Conservation (phyloP, 2,888 invertebrate species). For the Caprella mutica region DNA sequence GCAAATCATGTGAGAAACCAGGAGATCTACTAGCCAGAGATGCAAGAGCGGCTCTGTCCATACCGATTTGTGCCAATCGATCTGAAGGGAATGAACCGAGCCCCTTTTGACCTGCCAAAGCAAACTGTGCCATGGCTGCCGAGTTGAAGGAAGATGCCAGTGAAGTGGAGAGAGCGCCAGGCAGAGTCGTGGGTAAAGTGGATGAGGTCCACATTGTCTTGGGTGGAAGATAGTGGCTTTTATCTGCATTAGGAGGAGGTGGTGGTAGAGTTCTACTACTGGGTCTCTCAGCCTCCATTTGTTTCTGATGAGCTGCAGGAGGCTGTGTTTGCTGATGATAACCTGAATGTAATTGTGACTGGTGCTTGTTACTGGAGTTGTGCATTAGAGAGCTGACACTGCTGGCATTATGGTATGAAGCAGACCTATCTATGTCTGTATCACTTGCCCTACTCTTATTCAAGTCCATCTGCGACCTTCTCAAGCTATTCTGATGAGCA, state of each 20-base stretch:
- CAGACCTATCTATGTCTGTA: constrained; percentile 6
- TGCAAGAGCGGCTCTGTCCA: constrained; percentile 25
- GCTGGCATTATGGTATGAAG: constrained; percentile 5
- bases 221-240: constrained; percentile 27
- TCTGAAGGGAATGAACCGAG: constrained; percentile 25
- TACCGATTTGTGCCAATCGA: constrained; percentile 18
- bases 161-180: constrained; percentile 20
- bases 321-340: constrained; percentile 16
- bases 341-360: constrained; percentile 8
- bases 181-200: constrained; percentile 21
- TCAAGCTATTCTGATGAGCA: neutral
- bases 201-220: constrained; percentile 33
- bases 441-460: neutral
- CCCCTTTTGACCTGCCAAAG: constrained; percentile 25
- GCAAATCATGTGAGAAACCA: constrained; percentile 28
- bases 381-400: neutral
- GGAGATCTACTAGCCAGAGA: constrained; percentile 23
- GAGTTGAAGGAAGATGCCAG: constrained; percentile 22
- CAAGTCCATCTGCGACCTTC: constrained; percentile 2
- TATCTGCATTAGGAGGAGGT: constrained; percentile 25
- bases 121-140: constrained; percentile 26
- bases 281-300: constrained; percentile 20
- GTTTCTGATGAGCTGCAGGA: constrained; percentile 30
- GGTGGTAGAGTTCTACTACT: constrained; percentile 30
- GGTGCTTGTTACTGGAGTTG: neutral